These are phyloP conservation scores for Trichonephila clavata DNA, from an alignment of 1,140 invertebrate species.

Conservation along the genomic window DNA sequence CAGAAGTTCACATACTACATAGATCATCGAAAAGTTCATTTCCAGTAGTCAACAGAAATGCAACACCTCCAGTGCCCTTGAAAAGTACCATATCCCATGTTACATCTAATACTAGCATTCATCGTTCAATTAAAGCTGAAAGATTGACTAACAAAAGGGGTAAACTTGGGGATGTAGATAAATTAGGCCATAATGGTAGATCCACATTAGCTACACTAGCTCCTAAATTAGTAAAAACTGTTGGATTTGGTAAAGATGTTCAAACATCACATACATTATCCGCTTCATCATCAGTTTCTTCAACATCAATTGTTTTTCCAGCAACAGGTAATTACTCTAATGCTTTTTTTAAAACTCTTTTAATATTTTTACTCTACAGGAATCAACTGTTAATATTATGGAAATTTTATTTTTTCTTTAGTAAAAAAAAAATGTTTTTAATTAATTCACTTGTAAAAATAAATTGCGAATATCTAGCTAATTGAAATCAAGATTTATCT, in stretches of 20 bases:
- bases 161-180: constrained; percentile 62
- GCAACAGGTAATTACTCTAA: constrained; percentile 42
- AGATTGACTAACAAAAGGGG: constrained; percentile 56
- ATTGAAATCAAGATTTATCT: too few species aligned
- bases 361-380: too few species aligned
- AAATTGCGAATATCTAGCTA: too few species aligned
- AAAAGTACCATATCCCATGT: constrained; percentile 74
- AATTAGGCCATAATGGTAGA: constrained; percentile 51
- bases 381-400: too few species aligned
- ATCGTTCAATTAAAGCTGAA: constrained; percentile 60
- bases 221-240: constrained; percentile 66
- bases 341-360: neutral
- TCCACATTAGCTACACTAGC: constrained; percentile 69
- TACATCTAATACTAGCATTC: constrained; percentile 68
- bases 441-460: too few species aligned
- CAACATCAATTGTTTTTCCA: constrained; percentile 75
- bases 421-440: too few species aligned
- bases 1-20: constrained; percentile 56
- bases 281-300: constrained; percentile 71
- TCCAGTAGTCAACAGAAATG: constrained; percentile 67
- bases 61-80: constrained; percentile 59
- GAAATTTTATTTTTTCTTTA: too few species aligned
- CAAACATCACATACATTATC: constrained; percentile 74
- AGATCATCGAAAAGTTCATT: constrained; percentile 70
- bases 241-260: constrained; percentile 66